phyloP scores from a whole-genome alignment of 2,888 invertebrate genomes.

The Volucella inanis region DNA sequence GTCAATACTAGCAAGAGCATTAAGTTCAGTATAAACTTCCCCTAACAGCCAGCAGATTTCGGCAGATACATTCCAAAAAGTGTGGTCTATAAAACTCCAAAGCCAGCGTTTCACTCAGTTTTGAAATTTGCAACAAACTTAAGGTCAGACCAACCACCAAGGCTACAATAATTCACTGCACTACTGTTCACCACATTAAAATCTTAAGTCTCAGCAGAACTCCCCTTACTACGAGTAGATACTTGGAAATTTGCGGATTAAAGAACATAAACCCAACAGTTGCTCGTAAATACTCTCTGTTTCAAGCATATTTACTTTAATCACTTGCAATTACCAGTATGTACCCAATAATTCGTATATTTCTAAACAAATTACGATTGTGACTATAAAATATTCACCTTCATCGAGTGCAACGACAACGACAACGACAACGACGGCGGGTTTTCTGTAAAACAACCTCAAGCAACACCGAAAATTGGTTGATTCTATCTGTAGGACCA shows the following conservation, averaged over 20 bases:
- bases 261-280: background rate
- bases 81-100: no score
- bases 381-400: background rate
- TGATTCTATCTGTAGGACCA: background rate
- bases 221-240: background rate
- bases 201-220: no score
- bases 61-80: no score
- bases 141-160: no score
- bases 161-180: no score
- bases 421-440: background rate
- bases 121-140: no score
- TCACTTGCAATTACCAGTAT: conserved; percentile 10
- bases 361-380: background rate
- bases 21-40: no score
- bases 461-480: background rate
- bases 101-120: no score
- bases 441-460: background rate
- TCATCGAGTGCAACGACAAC: conserved; percentile 3
- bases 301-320: conserved; percentile 3
- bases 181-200: no score
- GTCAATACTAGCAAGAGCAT: no score
- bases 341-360: background rate
- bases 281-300: conserved; percentile 2
- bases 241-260: conserved; percentile 5
- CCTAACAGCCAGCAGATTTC: no score